Evolutionary conservation across 2,797 vertebrate genomes (phyloP).

Genomic region (Neopelma chrysocephalum): DNA sequence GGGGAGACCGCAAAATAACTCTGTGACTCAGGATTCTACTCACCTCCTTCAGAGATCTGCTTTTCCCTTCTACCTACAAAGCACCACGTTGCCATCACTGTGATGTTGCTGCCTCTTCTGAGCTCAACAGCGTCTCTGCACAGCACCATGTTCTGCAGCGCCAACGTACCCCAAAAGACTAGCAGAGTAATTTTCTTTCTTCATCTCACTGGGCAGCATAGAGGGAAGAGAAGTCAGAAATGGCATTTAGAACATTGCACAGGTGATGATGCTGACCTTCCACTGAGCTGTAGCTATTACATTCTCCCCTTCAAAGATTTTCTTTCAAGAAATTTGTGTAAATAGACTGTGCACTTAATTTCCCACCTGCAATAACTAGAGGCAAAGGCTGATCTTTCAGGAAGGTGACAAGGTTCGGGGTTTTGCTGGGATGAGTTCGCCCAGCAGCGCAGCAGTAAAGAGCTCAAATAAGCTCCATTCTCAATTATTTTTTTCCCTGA

Average conservation of each 20-base stretch:
- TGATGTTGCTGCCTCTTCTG: background rate
- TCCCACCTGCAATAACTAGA: background rate
- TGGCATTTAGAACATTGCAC: background rate
- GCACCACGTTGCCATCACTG: background rate
- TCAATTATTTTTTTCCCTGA: background rate
- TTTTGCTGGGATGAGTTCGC: background rate
- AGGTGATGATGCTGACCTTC: background rate
- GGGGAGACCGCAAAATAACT: background rate
- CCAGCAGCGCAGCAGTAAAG: background rate
- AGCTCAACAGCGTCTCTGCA: background rate
- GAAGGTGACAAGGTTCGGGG: background rate
- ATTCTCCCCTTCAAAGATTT: background rate
- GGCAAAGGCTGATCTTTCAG: background rate
- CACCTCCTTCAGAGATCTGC: background rate
- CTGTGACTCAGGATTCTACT: background rate
- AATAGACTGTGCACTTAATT: background rate
- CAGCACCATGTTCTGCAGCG: background rate
- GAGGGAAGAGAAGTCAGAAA: background rate
- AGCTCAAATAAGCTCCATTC: background rate
- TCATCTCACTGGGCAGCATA: background rate
- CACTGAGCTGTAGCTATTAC: background rate
- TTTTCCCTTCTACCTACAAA: background rate
- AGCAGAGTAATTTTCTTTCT: background rate
- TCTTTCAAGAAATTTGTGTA: background rate
- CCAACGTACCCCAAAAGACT: background rate